Percentiles rank a stretch among this genome's conserved stretches.
These are phyloP conservation scores for Anableps anableps DNA, from an alignment of 2,797 vertebrate genomes.

Conservation along the genomic window DNA sequence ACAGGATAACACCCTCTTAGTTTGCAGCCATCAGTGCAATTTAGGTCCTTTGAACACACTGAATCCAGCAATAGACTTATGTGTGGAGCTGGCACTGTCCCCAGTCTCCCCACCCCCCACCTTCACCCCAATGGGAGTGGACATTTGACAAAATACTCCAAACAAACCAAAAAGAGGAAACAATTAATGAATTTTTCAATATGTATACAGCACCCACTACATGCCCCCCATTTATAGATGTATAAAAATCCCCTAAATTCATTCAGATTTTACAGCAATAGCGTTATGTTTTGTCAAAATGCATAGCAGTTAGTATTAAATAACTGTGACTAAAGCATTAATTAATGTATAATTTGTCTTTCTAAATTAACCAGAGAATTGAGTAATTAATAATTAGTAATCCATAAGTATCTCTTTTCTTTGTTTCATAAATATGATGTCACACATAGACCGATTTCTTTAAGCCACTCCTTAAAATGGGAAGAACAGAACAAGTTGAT, in stretches of 20 bases:
- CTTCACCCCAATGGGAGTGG: not conserved
- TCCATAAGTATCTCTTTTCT: too few species aligned
- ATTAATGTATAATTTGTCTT: not conserved
- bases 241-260: not conserved
- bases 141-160: not conserved
- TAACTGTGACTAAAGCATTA: not conserved
- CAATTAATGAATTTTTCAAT: not conserved
- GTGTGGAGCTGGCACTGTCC: not conserved
- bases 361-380: not conserved
- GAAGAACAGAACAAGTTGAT: too few species aligned
- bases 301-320: not conserved
- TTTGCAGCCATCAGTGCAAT: constrained; percentile 5
- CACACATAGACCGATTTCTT: too few species aligned
- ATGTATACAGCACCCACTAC: too few species aligned
- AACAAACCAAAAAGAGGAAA: not conserved
- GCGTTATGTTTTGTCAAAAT: too few species aligned
- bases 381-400: not conserved
- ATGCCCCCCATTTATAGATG: too few species aligned
- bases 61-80: not conserved
- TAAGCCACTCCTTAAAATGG: too few species aligned
- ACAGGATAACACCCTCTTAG: not conserved
- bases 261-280: not conserved
- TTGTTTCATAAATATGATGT: too few species aligned
- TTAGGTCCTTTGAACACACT: not conserved
- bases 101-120: not conserved